These are phyloP conservation scores for Bagarius yarrelli DNA, from an alignment of 2,113 vertebrate genomes.

Conservation along the genomic window DNA sequence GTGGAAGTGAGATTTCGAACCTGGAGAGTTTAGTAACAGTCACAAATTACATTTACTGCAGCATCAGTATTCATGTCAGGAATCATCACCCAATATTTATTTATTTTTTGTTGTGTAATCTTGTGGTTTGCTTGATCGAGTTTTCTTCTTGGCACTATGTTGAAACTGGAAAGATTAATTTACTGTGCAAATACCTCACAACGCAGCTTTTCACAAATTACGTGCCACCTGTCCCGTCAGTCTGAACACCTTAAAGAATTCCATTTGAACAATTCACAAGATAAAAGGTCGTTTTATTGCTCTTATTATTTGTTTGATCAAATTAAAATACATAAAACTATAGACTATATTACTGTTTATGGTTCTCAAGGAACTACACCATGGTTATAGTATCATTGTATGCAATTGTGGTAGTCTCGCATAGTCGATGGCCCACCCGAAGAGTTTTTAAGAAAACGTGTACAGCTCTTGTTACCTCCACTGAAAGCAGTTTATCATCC, in stretches of 20 bases:
- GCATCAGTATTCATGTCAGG: conserved; percentile 32
- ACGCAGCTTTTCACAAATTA: background rate
- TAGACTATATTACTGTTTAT: no score
- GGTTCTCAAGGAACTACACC: no score
- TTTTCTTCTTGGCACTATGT: background rate
- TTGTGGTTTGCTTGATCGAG: background rate
- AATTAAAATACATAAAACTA: no score
- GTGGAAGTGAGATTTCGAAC: conserved; percentile 22
- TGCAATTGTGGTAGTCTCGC: no score
- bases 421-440: no score
- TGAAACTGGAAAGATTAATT: background rate
- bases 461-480: no score
- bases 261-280: background rate
- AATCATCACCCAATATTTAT: background rate
- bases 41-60: background rate
- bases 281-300: background rate
- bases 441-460: no score
- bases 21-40: background rate
- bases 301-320: background rate
- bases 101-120: background rate
- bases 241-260: background rate
- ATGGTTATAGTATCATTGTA: no score
- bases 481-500: no score
- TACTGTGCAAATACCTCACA: background rate
- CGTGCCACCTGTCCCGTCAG: background rate